phyloP scores from a whole-genome alignment of 1,140 invertebrate genomes.

The Drosophila insularis region DNA sequence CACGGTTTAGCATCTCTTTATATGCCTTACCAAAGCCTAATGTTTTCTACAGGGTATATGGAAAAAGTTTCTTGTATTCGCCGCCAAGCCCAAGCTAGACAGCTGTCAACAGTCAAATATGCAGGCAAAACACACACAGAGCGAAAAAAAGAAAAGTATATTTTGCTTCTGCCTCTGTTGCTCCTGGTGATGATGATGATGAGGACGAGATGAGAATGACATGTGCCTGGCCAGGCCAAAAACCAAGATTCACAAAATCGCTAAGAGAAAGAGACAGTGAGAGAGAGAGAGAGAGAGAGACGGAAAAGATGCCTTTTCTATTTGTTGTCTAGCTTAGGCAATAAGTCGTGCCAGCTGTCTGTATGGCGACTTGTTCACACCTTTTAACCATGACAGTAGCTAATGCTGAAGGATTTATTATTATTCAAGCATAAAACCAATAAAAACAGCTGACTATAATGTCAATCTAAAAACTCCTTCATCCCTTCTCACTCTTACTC shows the following conservation, averaged over 20 bases:
- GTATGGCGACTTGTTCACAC: conserved; percentile 33
- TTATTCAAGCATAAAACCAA: conserved; percentile 59
- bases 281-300: not conserved
- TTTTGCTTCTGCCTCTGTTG: not conserved
- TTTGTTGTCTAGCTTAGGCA: conserved; percentile 12
- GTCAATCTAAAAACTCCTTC: conserved; percentile 27
- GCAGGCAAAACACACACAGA: conserved; percentile 47
- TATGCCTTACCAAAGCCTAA: not conserved
- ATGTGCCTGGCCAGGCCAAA: conserved; percentile 31
- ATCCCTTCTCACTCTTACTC: not conserved
- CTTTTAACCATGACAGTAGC: conserved; percentile 26
- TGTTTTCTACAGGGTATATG: not conserved
- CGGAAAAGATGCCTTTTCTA: not conserved
- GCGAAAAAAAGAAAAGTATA: conserved; percentile 5
- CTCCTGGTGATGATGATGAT: conserved; percentile 11
- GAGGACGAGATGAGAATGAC: conserved; percentile 23
- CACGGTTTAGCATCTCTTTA: not conserved
- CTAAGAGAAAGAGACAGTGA: not conserved
- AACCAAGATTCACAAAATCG: conserved; percentile 1
- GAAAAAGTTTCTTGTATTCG: conserved; percentile 26
- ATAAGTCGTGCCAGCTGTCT: conserved; percentile 19
- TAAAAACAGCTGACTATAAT: conserved; percentile 68
- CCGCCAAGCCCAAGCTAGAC: conserved; percentile 31
- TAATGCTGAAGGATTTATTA: conserved; percentile 50
- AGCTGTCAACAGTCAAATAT: conserved; percentile 75